Evolutionary conservation across 1,140 invertebrate genomes (phyloP), one percentile per base, ranked within the genome.

Genomic region (Aphis gossypii): DNA sequence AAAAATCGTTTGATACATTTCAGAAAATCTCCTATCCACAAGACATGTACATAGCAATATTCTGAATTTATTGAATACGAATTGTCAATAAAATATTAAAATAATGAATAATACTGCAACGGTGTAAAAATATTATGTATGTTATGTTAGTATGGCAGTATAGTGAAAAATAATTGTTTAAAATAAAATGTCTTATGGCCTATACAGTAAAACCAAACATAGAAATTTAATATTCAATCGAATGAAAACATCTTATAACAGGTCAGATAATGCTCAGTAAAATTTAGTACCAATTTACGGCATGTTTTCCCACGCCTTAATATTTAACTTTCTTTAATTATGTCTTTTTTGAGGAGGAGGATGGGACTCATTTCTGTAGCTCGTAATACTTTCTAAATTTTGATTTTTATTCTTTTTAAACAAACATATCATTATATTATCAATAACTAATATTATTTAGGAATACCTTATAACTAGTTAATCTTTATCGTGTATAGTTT

Each of bases 241-340:
- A 76, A 76, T 20, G 60, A n/a, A 68, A 76, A 76, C 30, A n/a
- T 11, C 30, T 76, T 76, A 76, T 76, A 76, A 76, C n/a, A 76
- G 60, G 60, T 76, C 60, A 76, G 60, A 76, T 76, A n/a, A 76
- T 76, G 0, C 30, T 20, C 30, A n/a, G 14, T 76, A 76, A 76
- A 76, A 76, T 76, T 76, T 76, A 76, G 60, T 76, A 76, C 30
- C n/a, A 76, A 76, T 76, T 76, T 76, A 76, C 60, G 60, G 60
- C 60, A 76, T 76, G n/a, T 76, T 35, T 76, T 76, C 60, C 60
- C 60, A 76, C 60, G 60, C 60, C 60, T 76, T 76, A 76, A 76
- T 35, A n/a, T n/a, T 68, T 76, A 76, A 76, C 60, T 76, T 76
- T 76, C 60, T 76, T 76, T 76, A 76, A 76, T 76, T 76, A 76